Percentiles rank a stretch among this genome's conserved stretches.
These are phyloP conservation scores for Scopus umbretta DNA, from an alignment of 2,113 vertebrate species.

Conservation along the genomic window DNA sequence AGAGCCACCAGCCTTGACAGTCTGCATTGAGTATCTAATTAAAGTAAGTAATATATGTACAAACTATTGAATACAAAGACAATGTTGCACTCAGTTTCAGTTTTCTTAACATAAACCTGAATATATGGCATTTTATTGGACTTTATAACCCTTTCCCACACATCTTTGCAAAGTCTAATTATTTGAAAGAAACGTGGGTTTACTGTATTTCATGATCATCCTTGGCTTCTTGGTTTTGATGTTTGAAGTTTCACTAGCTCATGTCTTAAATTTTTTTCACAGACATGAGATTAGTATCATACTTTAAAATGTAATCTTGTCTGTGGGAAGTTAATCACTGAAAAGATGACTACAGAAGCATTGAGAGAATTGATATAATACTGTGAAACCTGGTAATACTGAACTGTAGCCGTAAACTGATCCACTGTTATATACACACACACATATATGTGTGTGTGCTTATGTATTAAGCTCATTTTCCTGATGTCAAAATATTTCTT, in stretches of 20 bases:
- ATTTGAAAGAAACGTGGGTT: background rate
- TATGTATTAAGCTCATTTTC: background rate
- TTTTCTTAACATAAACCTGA: background rate
- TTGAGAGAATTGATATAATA: background rate
- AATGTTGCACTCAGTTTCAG: background rate
- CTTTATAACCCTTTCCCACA: background rate
- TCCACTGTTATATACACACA: background rate
- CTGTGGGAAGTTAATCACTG: background rate
- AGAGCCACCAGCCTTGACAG: background rate
- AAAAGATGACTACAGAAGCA: background rate
- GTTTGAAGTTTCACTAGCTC: background rate
- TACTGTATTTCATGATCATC: background rate
- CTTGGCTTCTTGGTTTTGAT: background rate
- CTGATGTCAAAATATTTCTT: background rate
- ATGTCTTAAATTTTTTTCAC: background rate
- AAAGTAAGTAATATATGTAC: background rate
- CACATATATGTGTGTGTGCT: fast-evolving
- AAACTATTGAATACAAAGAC: background rate
- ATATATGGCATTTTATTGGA: background rate
- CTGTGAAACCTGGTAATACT: background rate
- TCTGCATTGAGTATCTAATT: background rate
- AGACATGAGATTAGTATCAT: background rate
- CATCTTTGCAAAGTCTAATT: background rate
- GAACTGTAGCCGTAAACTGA: background rate
- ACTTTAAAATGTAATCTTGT: background rate